Evolutionary conservation across 2,888 invertebrate genomes (phyloP).

Genomic region (Antheraea yamamai): DNA sequence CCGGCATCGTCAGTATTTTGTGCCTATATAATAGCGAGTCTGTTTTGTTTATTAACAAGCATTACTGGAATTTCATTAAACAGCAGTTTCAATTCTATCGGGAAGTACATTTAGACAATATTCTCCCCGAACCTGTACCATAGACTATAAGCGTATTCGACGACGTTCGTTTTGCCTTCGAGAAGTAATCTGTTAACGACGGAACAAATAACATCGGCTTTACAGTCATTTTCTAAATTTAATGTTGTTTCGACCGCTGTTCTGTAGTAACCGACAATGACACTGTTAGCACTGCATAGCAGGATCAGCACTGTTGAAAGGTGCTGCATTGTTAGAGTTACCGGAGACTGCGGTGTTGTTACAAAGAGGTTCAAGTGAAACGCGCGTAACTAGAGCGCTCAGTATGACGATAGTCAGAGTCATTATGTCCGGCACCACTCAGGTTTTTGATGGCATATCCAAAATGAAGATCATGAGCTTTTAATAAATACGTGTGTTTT

Average conservation of each 20-base stretch:
- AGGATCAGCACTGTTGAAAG: background rate
- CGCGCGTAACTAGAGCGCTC: background rate
- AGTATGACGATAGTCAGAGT: background rate
- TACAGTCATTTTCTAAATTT: background rate
- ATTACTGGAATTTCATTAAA: constrained; percentile 36
- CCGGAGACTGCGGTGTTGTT: background rate
- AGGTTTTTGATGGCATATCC: background rate
- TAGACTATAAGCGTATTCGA: constrained; percentile 41
- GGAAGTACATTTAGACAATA: constrained; percentile 39
- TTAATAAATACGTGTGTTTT: too few relatives aligned
- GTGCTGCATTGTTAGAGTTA: background rate
- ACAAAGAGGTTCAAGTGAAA: background rate
- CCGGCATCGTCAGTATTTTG: constrained; percentile 8
- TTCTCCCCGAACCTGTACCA: constrained; percentile 35
- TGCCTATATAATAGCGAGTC: constrained; percentile 39
- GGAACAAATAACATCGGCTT: background rate
- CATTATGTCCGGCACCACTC: background rate
- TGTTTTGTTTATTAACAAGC: constrained; percentile 37
- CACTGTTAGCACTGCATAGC: constrained; percentile 5
- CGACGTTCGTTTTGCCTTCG: constrained; percentile 28
- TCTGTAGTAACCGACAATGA: constrained; percentile 12
- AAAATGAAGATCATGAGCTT: too few relatives aligned
- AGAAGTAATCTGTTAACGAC: constrained; percentile 36
- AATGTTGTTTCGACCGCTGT: background rate
- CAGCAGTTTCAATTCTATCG: constrained; percentile 35